Percentiles rank a stretch among this genome's conserved stretches.
Conservation (phyloP, 2,888 invertebrate genomes). For the Platycheirus albimanus region DNA sequence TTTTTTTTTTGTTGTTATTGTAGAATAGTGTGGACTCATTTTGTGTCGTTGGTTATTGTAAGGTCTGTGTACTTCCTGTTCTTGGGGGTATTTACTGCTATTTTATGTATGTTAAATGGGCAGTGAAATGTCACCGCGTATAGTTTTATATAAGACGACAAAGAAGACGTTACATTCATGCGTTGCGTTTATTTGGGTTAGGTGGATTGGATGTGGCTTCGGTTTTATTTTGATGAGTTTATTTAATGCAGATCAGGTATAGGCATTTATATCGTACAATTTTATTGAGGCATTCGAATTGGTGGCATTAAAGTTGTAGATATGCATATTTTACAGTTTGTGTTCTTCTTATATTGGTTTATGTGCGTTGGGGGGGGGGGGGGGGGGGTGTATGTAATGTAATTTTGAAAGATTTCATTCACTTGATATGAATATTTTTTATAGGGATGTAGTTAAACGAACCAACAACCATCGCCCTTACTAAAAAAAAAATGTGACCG, state of each 20-base stretch:
- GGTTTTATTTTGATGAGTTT: slow-evolving; percentile 55
- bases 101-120: slow-evolving; percentile 69
- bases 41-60: slow-evolving; percentile 47
- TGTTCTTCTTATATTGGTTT: background rate
- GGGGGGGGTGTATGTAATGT: too few species aligned
- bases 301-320: slow-evolving; percentile 18
- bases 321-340: slow-evolving; percentile 28
- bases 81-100: slow-evolving; percentile 68
- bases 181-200: slow-evolving; percentile 16
- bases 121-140: slow-evolving; percentile 66
- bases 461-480: background rate
- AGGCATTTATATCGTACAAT: slow-evolving; percentile 50
- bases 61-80: slow-evolving; percentile 68
- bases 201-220: slow-evolving; percentile 5
- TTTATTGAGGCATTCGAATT: slow-evolving; percentile 46
- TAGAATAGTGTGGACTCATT: slow-evolving; percentile 46
- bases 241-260: slow-evolving; percentile 68
- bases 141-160: slow-evolving; percentile 24
- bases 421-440: background rate
- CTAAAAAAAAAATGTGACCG: background rate
- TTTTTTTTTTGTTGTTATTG: background rate
- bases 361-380: too few species aligned
- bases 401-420: background rate
- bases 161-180: slow-evolving; percentile 21
- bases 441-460: background rate